Percentiles rank a stretch among this genome's conserved stretches.
Conservation (phyloP, 2,113 vertebrate species). For the Nyctibius bracteatus region DNA sequence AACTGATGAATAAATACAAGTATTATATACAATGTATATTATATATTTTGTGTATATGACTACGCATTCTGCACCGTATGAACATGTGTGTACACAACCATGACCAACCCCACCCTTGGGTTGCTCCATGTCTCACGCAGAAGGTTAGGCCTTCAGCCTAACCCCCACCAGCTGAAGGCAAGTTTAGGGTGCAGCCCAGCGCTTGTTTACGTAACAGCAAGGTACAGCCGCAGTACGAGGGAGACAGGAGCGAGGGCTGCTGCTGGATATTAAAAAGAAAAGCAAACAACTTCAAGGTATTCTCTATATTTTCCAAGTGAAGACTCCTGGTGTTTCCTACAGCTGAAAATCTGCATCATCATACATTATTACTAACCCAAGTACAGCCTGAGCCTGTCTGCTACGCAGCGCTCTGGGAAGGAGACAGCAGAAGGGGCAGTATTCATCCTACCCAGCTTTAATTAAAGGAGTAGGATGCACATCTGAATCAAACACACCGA, state of each 20-base stretch:
- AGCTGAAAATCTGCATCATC: background rate
- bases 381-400: background rate
- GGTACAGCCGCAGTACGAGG: background rate
- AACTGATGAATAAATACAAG: background rate
- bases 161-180: background rate
- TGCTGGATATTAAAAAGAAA: background rate
- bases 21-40: accelerated
- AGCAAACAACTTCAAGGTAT: background rate
- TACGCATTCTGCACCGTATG: accelerated
- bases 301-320: background rate
- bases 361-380: background rate
- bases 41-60: accelerated
- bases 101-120: background rate
- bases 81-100: accelerated
- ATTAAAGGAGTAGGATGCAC: background rate
- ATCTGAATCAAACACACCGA: background rate
- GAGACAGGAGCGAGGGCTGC: background rate
- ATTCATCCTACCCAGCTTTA: background rate
- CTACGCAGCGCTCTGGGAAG: background rate
- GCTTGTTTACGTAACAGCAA: conserved; percentile 43
- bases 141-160: background rate
- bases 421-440: background rate
- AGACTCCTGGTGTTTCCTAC: background rate
- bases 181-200: background rate
- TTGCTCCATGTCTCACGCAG: background rate